Evolutionary conservation across 2,113 vertebrate genomes (phyloP).

Genomic region (Phoenicopterus ruber): DNA sequence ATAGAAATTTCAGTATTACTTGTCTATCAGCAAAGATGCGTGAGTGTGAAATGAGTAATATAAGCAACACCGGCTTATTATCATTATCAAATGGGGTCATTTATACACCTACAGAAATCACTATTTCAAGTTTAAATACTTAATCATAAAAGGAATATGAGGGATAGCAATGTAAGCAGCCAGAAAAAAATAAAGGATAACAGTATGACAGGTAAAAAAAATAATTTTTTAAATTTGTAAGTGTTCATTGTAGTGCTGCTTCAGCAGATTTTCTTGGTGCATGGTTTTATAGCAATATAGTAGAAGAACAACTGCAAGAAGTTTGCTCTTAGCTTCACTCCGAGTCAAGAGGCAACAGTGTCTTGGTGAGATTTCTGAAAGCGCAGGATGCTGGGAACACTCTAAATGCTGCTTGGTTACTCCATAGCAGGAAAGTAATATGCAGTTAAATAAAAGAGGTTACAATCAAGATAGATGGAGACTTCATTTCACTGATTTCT

Average conservation of each 20-base stretch:
- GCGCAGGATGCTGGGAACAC: fast-evolving
- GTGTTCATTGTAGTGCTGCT: not conserved
- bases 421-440: not conserved
- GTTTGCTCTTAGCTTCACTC: not conserved
- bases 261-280: not conserved
- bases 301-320: not conserved
- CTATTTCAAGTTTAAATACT: not conserved
- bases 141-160: not conserved
- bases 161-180: not conserved
- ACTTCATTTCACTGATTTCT: not conserved
- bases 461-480: not conserved
- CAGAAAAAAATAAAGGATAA: not conserved
- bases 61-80: not conserved
- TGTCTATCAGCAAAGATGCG: not conserved
- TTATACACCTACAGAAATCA: not conserved
- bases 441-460: not conserved
- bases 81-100: not conserved
- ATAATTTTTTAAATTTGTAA: not conserved
- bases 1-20: not conserved
- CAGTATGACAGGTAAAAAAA: not conserved
- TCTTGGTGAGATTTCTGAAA: not conserved
- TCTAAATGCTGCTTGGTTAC: fast-evolving
- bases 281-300: not conserved
- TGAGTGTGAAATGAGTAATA: not conserved
- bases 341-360: not conserved